These are phyloP conservation scores for Micromys minutus DNA, from an alignment of 2,113 vertebrate species.

Conservation along the genomic window DNA sequence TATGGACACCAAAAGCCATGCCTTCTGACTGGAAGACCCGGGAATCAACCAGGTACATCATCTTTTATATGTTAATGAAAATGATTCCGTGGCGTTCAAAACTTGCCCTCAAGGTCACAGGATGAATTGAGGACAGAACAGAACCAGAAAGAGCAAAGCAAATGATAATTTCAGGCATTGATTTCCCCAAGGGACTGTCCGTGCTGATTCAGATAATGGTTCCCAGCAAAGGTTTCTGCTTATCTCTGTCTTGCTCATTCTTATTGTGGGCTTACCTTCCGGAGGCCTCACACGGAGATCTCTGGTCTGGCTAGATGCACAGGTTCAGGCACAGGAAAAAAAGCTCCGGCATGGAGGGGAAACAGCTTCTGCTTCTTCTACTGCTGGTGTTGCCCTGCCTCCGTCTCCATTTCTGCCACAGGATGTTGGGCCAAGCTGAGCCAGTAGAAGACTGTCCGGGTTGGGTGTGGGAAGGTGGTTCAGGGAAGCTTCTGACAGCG, in stretches of 20 bases:
- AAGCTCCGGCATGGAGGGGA: no score
- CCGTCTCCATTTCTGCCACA: no score
- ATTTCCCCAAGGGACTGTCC: neutral
- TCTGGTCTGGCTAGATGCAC: no score
- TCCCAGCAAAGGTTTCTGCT: neutral
- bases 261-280: no score
- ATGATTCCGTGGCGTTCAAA: neutral
- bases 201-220: neutral
- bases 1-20: neutral
- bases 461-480: no score
- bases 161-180: neutral
- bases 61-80: slow-evolving; percentile 41
- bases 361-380: no score
- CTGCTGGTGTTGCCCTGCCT: no score
- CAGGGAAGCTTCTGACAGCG: no score
- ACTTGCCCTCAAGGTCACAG: neutral
- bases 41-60: neutral
- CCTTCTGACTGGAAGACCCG: neutral
- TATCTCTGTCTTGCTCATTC: neutral
- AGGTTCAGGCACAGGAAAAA: no score
- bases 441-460: no score
- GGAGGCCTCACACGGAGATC: no score
- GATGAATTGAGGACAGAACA: neutral
- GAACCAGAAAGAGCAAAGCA: neutral
- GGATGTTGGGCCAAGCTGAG: no score